phyloP scores from a whole-genome alignment of 2,888 invertebrate genomes.

The Melikaiella ostensackeni region DNA sequence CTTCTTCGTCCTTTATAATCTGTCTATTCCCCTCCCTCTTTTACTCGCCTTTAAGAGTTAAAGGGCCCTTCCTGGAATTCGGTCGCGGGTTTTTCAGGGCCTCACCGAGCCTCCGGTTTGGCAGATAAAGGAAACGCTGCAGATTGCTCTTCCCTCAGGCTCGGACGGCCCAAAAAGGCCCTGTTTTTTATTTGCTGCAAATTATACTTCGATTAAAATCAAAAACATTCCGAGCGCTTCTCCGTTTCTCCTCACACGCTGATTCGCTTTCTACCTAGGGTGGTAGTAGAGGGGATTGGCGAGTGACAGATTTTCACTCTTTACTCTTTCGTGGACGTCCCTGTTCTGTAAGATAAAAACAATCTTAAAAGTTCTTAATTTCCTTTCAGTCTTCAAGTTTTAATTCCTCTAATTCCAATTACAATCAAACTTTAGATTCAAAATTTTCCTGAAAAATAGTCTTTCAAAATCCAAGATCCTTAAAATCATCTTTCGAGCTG shows the following conservation, averaged over 20 bases:
- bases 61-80: conserved; percentile 70
- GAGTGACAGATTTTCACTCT: no score
- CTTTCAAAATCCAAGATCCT: neutral
- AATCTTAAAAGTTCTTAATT: no score
- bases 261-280: no score
- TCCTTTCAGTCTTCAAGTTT: no score
- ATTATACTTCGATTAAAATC: no score
- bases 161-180: conserved; percentile 20
- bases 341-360: no score
- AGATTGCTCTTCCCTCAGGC: conserved; percentile 48
- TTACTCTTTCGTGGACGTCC: no score
- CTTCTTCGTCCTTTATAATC: conserved; percentile 27
- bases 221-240: no score
- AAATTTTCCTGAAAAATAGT: neutral
- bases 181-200: neutral
- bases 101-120: conserved; percentile 54
- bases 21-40: conserved; percentile 19
- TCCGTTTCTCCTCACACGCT: no score
- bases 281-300: no score
- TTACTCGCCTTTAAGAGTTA: conserved; percentile 50
- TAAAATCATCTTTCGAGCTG: neutral
- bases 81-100: conserved; percentile 70
- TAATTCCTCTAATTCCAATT: no score
- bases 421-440: neutral
- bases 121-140: conserved; percentile 61